Evolutionary conservation across 2,113 vertebrate species (phyloP), one percentile per base, ranked within the genome.

Genomic region (Oplegnathus fasciatus): DNA sequence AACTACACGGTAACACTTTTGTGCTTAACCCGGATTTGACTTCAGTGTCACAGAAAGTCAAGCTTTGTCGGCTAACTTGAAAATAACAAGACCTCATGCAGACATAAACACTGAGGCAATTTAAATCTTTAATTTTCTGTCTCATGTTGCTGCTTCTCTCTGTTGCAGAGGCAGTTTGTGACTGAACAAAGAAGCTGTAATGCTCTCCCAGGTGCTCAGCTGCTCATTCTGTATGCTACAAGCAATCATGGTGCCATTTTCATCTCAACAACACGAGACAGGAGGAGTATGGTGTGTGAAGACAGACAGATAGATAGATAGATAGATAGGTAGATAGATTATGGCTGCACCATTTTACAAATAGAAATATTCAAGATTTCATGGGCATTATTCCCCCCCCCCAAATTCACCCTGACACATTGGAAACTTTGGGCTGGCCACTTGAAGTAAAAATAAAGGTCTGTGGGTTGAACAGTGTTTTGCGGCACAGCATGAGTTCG

Each of bases 41-140:
- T 69, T 18, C 32, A 17, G n/a, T 28, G 54, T 5, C 44, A 32
- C 5, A 20, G 0, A 46, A 2, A 52, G 48, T 60, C 40, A 17
- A 30, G 9, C 34, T 52, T 17, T 65, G 26, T 66, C 58, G 55
- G 34, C 48, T 37, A 57, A 67, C 48, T 65, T 14, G 3, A 58
- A 76, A 34, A 26, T 22, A 44, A 66, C 14, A 18, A 40, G 48
- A 17, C 15, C 30, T 34, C 37, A 57, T n/a, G 37, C 48, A 34
- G 58, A 65, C 64, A 55, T 17, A 13, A 28, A 54, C 44, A 34
- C 2, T 46, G 24, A 55, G 58, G 20, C 2, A 40, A 37, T 72
- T 78, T 54, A 65, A 48, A 65, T 10, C n/a, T 20, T 60, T 61
- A 20, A 83, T 62, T 42, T 61, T 67, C 32, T 65, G 65, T 24